Evolutionary conservation across 2,888 invertebrate species (phyloP).

Genomic region (Pristionchus fissidentatus): DNA sequence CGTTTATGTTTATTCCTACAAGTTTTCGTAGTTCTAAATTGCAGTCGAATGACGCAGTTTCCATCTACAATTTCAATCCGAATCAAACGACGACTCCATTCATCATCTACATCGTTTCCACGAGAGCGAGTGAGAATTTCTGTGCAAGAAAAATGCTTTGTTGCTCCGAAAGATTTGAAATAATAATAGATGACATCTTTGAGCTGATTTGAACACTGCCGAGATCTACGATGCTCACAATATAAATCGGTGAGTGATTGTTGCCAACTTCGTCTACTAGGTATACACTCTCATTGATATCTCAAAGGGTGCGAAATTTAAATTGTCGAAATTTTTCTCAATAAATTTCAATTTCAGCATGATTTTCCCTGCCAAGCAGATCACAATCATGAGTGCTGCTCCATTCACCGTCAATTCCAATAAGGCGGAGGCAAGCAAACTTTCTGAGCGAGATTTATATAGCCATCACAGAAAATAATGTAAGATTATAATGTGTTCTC

Average conservation of each 20-base stretch:
- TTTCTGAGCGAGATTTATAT: not conserved
- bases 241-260: not conserved
- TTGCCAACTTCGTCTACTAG: too few species aligned
- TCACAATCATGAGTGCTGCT: constrained; percentile 13
- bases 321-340: too few species aligned
- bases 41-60: not conserved
- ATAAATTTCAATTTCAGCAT: too few species aligned
- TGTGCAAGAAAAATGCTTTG: too few species aligned
- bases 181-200: too few species aligned
- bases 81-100: constrained; percentile 11
- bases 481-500: too few species aligned
- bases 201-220: not conserved
- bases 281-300: too few species aligned
- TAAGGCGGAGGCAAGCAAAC: not conserved
- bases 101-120: constrained; percentile 23
- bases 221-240: constrained; percentile 20
- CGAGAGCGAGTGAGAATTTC: not conserved
- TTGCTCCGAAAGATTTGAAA: too few species aligned
- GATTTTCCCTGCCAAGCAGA: constrained; percentile 11
- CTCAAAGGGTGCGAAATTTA: not conserved
- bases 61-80: not conserved
- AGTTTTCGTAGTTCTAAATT: not conserved
- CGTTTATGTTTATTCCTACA: too few species aligned
- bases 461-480: not conserved
- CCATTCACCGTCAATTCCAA: not conserved